phyloP scores from a whole-genome alignment of 2,797 vertebrate species.

The Pyrocephalus nanus region DNA sequence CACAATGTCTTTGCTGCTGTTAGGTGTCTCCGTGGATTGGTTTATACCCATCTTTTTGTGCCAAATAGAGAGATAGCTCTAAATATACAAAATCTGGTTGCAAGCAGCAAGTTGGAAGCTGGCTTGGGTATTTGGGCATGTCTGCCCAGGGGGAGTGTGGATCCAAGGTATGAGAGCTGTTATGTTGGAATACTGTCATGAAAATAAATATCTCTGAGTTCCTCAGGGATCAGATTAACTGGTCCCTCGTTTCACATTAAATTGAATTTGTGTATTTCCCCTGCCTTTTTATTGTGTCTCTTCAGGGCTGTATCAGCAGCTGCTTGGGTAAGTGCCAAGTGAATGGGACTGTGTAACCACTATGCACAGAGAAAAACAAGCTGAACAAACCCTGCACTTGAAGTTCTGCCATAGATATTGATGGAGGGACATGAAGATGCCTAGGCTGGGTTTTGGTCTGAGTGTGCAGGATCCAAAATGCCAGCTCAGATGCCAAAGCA shows the following conservation, averaged over 20 bases:
- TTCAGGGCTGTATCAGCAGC: conserved; percentile 16
- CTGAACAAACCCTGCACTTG: neutral
- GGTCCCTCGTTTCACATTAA: conserved; percentile 5
- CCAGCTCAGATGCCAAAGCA: neutral
- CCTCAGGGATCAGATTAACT: neutral
- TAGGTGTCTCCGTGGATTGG: neutral
- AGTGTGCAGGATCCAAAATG: neutral
- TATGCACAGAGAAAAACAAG: neutral
- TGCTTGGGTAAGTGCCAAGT: conserved; percentile 32
- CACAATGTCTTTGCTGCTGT: neutral
- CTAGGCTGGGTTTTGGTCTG: neutral
- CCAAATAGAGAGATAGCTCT: neutral
- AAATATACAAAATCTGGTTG: neutral
- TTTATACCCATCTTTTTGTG: neutral
- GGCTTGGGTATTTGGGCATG: neutral
- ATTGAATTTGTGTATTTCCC: conserved; percentile 7
- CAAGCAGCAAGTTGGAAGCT: neutral
- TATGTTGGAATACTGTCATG: neutral
- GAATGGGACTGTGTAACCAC: neutral
- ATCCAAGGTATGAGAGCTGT: neutral
- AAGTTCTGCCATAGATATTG: neutral
- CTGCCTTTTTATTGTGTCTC: conserved; percentile 34
- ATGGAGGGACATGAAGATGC: neutral
- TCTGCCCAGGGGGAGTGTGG: neutral
- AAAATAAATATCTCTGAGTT: conserved; percentile 1